Conservation (phyloP, 2,113 vertebrate genomes). For the Typhlomys cinereus region DNA sequence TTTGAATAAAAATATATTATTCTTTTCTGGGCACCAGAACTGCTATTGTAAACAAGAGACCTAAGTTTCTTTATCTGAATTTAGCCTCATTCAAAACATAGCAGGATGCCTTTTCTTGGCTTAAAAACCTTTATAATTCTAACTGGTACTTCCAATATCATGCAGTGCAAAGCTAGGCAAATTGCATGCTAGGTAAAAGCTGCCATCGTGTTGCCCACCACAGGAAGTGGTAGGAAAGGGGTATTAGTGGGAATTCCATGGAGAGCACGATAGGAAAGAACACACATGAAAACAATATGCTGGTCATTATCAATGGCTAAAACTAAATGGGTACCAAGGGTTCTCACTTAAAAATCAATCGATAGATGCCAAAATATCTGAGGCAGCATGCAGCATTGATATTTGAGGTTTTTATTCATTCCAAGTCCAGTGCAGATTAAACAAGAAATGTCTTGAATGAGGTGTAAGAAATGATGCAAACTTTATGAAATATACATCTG, state of each 20-base stretch:
- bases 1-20: conserved; percentile 64
- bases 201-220: conserved; percentile 13
- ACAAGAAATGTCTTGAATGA: background rate
- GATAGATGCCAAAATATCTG: conserved; percentile 48
- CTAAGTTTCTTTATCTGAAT: conserved; percentile 61
- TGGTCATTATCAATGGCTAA: conserved; percentile 51
- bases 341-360: conserved; percentile 69
- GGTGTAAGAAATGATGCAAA: background rate
- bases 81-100: conserved; percentile 69
- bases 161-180: conserved; percentile 30
- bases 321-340: conserved; percentile 20
- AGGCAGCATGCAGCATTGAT: conserved; percentile 63
- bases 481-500: background rate
- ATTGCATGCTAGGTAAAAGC: conserved; percentile 54
- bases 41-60: conserved; percentile 55
- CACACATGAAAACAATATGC: conserved; percentile 6
- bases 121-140: conserved; percentile 68
- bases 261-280: conserved; percentile 45
- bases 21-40: conserved; percentile 51
- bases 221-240: conserved; percentile 46
- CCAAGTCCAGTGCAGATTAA: background rate
- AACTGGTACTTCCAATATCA: conserved; percentile 47
- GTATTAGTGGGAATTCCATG: background rate
- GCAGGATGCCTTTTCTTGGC: conserved; percentile 65
- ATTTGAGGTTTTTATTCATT: conserved; percentile 50